A percentile compares a stretch with the other conserved stretches of the same genome.
Conservation (phyloP, 2,888 invertebrate species). For the Amiota mariae region DNA sequence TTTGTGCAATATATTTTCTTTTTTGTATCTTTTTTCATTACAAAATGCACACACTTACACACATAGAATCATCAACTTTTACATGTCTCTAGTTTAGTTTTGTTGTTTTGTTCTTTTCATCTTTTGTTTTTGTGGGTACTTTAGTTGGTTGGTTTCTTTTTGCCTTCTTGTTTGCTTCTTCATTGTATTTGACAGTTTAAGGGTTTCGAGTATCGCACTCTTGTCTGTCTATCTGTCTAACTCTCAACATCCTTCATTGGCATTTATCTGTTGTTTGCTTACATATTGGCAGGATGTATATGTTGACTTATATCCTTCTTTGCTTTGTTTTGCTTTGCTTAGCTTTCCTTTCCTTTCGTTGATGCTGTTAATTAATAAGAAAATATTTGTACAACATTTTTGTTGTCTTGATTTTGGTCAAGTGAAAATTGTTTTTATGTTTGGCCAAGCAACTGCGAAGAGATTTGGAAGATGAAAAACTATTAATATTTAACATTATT, state of each 20-base stretch:
- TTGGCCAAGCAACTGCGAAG: constrained; percentile 36
- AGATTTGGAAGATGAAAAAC: neutral
- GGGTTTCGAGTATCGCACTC: constrained; percentile 1
- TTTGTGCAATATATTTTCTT: constrained; percentile 29
- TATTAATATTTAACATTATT: neutral
- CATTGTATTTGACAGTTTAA: constrained; percentile 14
- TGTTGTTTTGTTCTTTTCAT: neutral
- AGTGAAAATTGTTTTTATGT: too few relatives aligned
- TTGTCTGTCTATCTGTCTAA: neutral
- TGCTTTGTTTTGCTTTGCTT: neutral
- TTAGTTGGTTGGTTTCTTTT: constrained; percentile 7
- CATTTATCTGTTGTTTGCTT: neutral
- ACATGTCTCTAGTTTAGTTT: too few relatives aligned
- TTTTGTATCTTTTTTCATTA: neutral
- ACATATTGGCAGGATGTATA: neutral
- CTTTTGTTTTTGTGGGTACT: constrained; percentile 8
- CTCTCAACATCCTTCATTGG: neutral
- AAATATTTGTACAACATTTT: constrained; percentile 14
- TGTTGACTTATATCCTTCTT: neutral
- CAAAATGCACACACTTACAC: neutral
- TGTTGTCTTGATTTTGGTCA: neutral
- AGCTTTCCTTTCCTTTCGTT: neutral
- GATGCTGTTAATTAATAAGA: constrained; percentile 21
- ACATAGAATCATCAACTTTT: neutral
- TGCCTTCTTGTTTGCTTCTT: neutral